Percentiles rank a stretch among this genome's conserved stretches.
Evolutionary conservation across 2,888 invertebrate genomes (phyloP).

Genomic region (Apocheima hispidaria): DNA sequence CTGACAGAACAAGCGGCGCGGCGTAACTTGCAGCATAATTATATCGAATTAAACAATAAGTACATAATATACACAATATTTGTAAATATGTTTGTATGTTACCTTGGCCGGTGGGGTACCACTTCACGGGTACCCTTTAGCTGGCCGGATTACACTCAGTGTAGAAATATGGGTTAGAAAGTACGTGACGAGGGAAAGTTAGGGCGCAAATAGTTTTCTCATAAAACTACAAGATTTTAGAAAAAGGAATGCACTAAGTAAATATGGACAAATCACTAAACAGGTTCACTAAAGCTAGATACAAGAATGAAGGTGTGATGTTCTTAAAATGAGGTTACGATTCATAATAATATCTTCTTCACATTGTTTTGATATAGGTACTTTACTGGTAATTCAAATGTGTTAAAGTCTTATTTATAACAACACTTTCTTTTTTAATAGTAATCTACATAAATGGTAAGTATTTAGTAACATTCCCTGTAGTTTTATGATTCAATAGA

Average conservation of each 20-base stretch:
- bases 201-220: constrained; percentile 39
- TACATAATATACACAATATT: constrained; percentile 45
- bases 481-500: constrained; percentile 24
- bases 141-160: constrained; percentile 58
- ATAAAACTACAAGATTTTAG: constrained; percentile 55
- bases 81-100: constrained; percentile 57
- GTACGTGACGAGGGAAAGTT: constrained; percentile 46
- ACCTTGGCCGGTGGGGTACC: constrained; percentile 81
- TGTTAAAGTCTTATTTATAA: not conserved
- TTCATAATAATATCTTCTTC: no score
- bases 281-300: not conserved
- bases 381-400: not conserved
- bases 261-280: not conserved
- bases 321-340: not conserved
- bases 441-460: not conserved
- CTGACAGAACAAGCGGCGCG: constrained; percentile 32
- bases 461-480: constrained; percentile 5
- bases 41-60: constrained; percentile 37
- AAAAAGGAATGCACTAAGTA: constrained; percentile 16
- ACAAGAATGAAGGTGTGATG: not conserved
- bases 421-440: no score
- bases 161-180: constrained; percentile 45
- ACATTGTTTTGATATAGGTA: not conserved
- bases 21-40: constrained; percentile 39
- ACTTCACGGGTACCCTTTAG: constrained; percentile 76